A percentile compares a stretch with the other conserved stretches of the same genome.
phyloP scores from a whole-genome alignment of 1,140 invertebrate species.

The Heliconius hewitsoni region DNA sequence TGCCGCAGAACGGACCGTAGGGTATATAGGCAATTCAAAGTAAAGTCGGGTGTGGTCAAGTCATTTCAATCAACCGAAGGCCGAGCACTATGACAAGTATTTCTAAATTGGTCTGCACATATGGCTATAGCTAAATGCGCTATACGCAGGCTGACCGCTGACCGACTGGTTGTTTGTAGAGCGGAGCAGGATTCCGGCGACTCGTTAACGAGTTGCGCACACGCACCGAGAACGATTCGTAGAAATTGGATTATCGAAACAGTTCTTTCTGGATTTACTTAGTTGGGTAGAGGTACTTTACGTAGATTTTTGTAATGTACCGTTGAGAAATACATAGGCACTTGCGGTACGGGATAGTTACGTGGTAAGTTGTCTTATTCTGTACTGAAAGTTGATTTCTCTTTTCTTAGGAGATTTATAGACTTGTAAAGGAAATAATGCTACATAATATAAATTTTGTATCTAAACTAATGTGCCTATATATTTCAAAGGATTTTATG shows the following conservation, averaged over 20 bases:
- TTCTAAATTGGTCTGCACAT: slow-evolving; percentile 55
- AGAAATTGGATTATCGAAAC: slow-evolving; percentile 56
- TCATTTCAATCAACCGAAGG: slow-evolving; percentile 27
- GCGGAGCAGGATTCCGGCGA: slow-evolving; percentile 57
- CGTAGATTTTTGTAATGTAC: neutral
- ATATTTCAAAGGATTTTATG: too few species aligned
- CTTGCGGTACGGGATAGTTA: neutral
- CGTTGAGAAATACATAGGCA: neutral
- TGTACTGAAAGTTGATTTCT: too few species aligned
- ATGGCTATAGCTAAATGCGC: slow-evolving; percentile 46
- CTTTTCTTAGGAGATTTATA: too few species aligned
- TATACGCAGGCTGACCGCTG: slow-evolving; percentile 32
- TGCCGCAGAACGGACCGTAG: neutral
- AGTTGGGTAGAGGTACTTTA: neutral
- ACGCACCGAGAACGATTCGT: slow-evolving; percentile 54
- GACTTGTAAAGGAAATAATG: too few species aligned
- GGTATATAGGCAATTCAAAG: slow-evolving; percentile 8
- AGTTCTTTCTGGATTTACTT: slow-evolving; percentile 25
- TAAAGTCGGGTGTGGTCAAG: slow-evolving; percentile 22
- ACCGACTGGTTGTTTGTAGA: slow-evolving; percentile 56
- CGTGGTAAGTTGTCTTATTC: too few species aligned
- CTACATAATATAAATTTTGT: too few species aligned
- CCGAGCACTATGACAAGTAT: slow-evolving; percentile 47
- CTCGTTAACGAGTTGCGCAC: slow-evolving; percentile 64
- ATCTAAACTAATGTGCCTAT: too few species aligned